A percentile compares a stretch with the other conserved stretches of the same genome.
phyloP scores from a whole-genome alignment of 2,113 vertebrate genomes.

The Scatophagus argus region DNA sequence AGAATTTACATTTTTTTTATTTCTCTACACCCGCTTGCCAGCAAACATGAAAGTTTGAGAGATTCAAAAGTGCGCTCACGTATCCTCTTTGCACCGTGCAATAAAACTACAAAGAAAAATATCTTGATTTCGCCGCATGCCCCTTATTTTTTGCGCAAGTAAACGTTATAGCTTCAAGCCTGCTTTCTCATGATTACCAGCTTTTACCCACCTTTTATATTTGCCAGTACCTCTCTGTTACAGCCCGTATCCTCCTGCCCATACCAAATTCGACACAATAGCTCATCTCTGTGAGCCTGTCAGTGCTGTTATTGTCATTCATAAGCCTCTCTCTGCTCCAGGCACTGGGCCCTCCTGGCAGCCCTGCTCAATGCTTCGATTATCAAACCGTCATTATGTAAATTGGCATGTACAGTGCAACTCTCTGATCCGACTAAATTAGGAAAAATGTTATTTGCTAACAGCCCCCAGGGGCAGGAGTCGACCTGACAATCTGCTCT shows the following conservation, averaged over 20 bases:
- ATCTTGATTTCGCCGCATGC: not conserved
- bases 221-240: not conserved
- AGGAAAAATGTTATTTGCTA: slow-evolving; percentile 79
- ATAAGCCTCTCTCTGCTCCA: slow-evolving; percentile 62
- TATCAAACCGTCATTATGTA: slow-evolving; percentile 85
- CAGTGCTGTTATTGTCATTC: slow-evolving; percentile 72
- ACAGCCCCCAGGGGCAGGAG: slow-evolving; percentile 60
- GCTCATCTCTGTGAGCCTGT: slow-evolving; percentile 58
- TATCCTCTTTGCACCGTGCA: not conserved
- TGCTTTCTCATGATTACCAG: not conserved
- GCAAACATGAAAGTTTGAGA: not conserved
- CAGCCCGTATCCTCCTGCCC: slow-evolving; percentile 30
- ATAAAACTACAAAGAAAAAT: not conserved
- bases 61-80: too few species aligned
- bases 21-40: not conserved
- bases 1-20: not conserved
- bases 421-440: slow-evolving; percentile 78
- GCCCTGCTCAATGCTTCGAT: slow-evolving; percentile 70
- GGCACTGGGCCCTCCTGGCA: slow-evolving; percentile 71
- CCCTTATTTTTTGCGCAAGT: not conserved
- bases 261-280: slow-evolving; percentile 63
- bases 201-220: slow-evolving; percentile 5
- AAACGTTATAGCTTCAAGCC: not conserved
- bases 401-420: slow-evolving; percentile 82
- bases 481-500: slow-evolving; percentile 67